Base-by-base conservation (phyloP, 2,888 invertebrate genomes). In the Meiosimyza platycephala region DNA sequence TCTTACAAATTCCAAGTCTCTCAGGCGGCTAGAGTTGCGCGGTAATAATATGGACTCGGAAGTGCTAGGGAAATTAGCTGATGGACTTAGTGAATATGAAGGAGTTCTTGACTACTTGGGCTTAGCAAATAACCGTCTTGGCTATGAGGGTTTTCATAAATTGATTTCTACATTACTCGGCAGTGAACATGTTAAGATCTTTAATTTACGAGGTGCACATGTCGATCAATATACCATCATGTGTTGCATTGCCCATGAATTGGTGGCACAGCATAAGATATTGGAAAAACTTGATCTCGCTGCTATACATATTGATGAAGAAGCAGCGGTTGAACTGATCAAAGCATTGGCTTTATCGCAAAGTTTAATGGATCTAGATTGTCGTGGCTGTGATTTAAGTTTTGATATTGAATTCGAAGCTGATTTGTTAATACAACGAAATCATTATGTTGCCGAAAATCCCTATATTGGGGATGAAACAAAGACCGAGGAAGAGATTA, bases 341-440 rank as follows among this genome's bases (percentile, higher is more conserved):
- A 78, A 79, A 11, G 79, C 79, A 3, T 48, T 85, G 6, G 51
- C 75, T 12, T 33, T 59, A 0, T 85, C 84, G 51, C 48, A 68
- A 2, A 78, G 75, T 15, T 63, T 85, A 0, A 74, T 75, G 1
- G 65, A 80, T 5, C 75, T 84, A 0, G 77, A 83, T 7, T 82
- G 80, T 48, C 79, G 80, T 11, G 82, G 57, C 15, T 84, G 84
- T 73, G 80, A 79, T 0, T 48, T 86, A 54, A 77, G 77, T 3
- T 48, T 67, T 2, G 80, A 84, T 0, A 70, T 80, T 6, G 83
- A 84, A 73, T 71, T 75, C 5, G 84, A 85, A 48, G 77, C 82
- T 4, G 80, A 81, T 1, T 9, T 85, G 1, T 75, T 83, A 6
- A 15, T 85, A 28, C 77, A 80, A n/a, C 80, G 85, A 0, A 86